Conservation (phyloP, 1,140 invertebrate genomes). For the Hermetia illucens region DNA sequence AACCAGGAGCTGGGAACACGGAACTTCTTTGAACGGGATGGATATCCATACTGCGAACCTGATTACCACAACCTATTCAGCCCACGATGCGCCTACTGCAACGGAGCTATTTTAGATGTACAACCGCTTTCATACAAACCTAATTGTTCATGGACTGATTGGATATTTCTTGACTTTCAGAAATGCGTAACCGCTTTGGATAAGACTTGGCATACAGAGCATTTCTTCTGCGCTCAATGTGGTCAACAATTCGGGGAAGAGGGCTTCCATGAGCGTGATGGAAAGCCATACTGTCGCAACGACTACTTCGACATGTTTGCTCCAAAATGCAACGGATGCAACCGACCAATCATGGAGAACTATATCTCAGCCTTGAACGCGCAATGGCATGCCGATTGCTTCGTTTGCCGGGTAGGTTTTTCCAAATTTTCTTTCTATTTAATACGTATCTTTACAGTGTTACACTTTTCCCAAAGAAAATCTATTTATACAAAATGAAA, state of each 20-base stretch:
- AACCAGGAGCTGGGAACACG: constrained; percentile 89
- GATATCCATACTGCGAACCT: constrained; percentile 91
- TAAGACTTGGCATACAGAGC: constrained; percentile 98
- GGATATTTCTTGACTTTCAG: constrained; percentile 39
- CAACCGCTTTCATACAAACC: constrained; percentile 16
- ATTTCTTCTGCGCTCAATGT: constrained; percentile 98
- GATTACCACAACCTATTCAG: constrained; percentile 98
- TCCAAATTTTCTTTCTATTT: constrained; percentile 6
- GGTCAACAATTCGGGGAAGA: constrained; percentile 94
- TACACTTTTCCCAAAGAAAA: not conserved
- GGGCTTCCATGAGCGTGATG: constrained; percentile 88
- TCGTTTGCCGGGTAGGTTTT: constrained; percentile 92
- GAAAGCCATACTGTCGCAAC: constrained; percentile 84
- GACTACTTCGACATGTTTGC: constrained; percentile 99
- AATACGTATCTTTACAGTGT: not conserved
- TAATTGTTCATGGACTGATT: not conserved
- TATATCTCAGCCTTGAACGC: constrained; percentile 96
- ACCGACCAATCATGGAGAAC: constrained; percentile 94
- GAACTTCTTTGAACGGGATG: constrained; percentile 97
- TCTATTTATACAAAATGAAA: not conserved
- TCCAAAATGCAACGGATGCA: constrained; percentile 96
- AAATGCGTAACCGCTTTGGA: constrained; percentile 98
- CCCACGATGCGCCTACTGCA: constrained; percentile 95
- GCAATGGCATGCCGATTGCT: constrained; percentile 99
- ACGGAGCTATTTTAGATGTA: constrained; percentile 96